Base-by-base conservation (phyloP, 2,888 invertebrate species). In the Dasysyrphus albostriatus region DNA sequence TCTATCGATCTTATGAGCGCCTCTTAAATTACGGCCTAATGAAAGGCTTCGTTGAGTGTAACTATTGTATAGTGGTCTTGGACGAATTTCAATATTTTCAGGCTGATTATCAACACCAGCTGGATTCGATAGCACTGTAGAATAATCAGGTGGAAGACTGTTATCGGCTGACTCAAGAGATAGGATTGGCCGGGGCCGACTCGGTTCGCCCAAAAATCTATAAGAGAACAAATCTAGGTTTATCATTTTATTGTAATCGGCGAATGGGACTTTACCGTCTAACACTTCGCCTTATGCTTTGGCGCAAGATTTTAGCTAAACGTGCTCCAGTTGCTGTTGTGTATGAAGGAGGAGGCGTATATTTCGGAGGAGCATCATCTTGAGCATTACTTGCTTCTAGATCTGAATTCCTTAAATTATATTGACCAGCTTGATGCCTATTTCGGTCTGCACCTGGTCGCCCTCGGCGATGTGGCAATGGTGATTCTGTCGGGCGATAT, bases 261-360 rank as follows among this genome's bases (percentile, higher is more conserved):
- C 5, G 16, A 32, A 34, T 47, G 7, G 12, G 14, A 59, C 4
- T 3, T 39, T 84, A 92, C 92, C 97, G 94, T 82, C 97, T 93
- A 65, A 97, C 95, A 92, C 97, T 97, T 74, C 97, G 93, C 42
- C 97, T 93, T 65, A 97, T 94, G 89, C 97, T 97, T 90, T 96
- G 95, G 0, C 97, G 94, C 37, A 96, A 90, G 89, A 96, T 93
- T 90, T 96, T 96, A 7, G 96, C 96, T 79, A 97, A 94, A 49
- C 97, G 93, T 0, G 97, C 97, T 1, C 98, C 98, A 0, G 98
- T 98, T 1, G 98, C 98, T 5, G 98, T 98, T 39, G 97, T 97
- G 91, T 98, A 98, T 0, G 97, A 97, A 0, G 98, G 98, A 3
- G 98, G 98, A 0, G 98, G 98, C 0, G 98, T 98, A 93, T 98